These are phyloP conservation scores for Sula dactylatra DNA, from an alignment of 2,113 vertebrate species.

Conservation along the genomic window DNA sequence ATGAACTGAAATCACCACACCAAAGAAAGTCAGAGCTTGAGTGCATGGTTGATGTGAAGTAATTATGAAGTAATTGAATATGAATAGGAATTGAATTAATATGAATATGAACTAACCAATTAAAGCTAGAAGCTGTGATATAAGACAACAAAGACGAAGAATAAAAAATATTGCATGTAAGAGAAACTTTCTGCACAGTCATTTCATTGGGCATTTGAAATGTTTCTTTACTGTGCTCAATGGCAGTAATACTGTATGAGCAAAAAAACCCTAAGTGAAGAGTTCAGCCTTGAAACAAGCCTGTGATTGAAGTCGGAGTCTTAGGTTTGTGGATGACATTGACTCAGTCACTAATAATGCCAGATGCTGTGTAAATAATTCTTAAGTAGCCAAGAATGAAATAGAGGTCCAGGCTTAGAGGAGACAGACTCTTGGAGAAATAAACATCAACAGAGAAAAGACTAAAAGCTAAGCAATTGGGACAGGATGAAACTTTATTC, in stretches of 20 bases:
- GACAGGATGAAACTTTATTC: background rate
- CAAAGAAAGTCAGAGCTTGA: background rate
- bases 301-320: background rate
- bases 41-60: background rate
- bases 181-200: background rate
- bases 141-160: background rate
- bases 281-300: background rate
- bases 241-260: background rate
- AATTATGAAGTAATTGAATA: background rate
- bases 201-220: background rate
- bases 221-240: background rate
- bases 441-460: background rate
- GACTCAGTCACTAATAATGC: background rate
- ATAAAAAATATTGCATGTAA: background rate
- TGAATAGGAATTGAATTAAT: too few relatives aligned
- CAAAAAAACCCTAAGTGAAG: background rate
- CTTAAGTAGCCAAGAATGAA: background rate
- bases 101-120: background rate
- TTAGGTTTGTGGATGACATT: background rate
- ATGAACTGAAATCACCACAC: background rate
- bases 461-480: background rate
- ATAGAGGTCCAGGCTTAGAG: background rate
- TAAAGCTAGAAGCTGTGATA: background rate
- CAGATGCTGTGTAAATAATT: background rate
- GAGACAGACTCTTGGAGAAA: background rate